phyloP scores from a whole-genome alignment of 2,113 vertebrate species.

The Phainopepla nitens region DNA sequence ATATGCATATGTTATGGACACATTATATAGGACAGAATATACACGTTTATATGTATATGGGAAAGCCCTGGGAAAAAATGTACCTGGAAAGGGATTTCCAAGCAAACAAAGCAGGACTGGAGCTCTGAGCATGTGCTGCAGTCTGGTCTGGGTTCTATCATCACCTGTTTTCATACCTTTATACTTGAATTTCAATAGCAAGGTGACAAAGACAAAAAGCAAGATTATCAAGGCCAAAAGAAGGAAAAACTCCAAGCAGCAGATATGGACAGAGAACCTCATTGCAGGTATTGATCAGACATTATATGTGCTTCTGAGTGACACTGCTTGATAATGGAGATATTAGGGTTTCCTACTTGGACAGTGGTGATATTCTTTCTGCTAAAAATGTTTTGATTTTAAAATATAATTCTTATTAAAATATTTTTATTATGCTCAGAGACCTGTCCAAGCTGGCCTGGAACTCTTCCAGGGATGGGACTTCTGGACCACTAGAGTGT shows the following conservation, averaged over 20 bases:
- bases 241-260: background rate
- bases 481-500: background rate
- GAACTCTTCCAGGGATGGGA: background rate
- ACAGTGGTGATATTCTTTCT: background rate
- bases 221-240: background rate
- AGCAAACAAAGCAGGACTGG: accelerated
- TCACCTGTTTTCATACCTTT: background rate
- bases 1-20: background rate
- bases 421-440: background rate
- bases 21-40: background rate
- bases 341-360: background rate
- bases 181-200: background rate
- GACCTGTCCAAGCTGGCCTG: background rate
- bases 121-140: accelerated
- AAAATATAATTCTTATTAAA: background rate
- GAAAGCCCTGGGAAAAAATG: background rate
- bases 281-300: background rate
- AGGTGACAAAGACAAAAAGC: background rate
- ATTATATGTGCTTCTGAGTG: background rate
- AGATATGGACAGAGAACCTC: background rate
- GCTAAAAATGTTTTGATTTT: background rate
- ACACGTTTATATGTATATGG: background rate
- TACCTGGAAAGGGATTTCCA: background rate
- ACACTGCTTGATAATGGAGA: accelerated
- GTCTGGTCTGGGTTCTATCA: background rate